phyloP scores from a whole-genome alignment of 2,888 invertebrate species.

The Scaptomyza polygonia region DNA sequence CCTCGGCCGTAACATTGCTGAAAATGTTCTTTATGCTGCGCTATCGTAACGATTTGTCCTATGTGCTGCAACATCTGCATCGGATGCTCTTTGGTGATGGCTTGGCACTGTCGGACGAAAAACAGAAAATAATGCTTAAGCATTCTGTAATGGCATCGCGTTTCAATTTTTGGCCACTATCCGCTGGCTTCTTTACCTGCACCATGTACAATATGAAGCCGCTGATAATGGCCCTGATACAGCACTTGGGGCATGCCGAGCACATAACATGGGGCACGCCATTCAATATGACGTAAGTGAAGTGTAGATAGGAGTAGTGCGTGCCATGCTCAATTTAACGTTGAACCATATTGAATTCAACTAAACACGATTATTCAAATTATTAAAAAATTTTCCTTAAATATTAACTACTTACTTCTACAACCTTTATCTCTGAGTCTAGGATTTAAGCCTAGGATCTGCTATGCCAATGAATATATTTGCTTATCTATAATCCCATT shows the following conservation, averaged over 20 bases:
- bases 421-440: no score
- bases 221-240: constrained; percentile 54
- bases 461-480: neutral
- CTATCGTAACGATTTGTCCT: constrained; percentile 59
- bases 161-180: constrained; percentile 74
- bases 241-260: constrained; percentile 29
- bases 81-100: constrained; percentile 40
- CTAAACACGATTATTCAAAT: no score
- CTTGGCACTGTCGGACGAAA: neutral
- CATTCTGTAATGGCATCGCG: constrained; percentile 60
- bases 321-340: no score
- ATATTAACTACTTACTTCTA: no score
- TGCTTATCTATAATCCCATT: neutral
- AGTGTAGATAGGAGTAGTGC: neutral
- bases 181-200: constrained; percentile 69
- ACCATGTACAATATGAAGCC: constrained; percentile 72
- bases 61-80: constrained; percentile 47
- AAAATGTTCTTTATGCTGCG: constrained; percentile 71
- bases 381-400: no score
- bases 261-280: constrained; percentile 65
- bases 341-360: no score
- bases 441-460: no score
- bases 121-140: constrained; percentile 35
- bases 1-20: constrained; percentile 76
- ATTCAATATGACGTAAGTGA: constrained; percentile 78